Evolutionary conservation across 2,888 invertebrate genomes (phyloP), one percentile per base, ranked within the genome.

Genomic region (Sarcophaga rosellei): DNA sequence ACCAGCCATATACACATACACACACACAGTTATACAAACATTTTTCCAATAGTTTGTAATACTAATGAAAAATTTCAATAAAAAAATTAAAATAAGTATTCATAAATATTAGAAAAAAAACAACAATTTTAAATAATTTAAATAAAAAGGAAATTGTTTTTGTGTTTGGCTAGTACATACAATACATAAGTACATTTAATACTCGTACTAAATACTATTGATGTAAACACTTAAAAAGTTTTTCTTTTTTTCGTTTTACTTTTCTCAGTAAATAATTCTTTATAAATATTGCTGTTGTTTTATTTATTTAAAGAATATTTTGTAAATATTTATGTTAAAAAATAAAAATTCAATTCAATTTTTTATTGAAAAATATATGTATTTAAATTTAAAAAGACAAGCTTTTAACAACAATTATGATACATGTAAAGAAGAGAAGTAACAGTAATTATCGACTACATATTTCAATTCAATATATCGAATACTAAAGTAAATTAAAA

Each of bases 101-200:
- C n/a, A 57, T 17, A 57, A n/a, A 57, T 17, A 57, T 57, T 57
- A 57, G n/a, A n/a, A n/a, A n/a, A 57, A 57, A n/a, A 57, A 57
- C 4, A 57, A 57, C 17, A 57, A 57, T 57, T 0, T 25, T 8
- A 45, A 17, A 61, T 68, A 68, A 81, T 76, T 70, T 44, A 70
- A 74, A 65, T 73, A 62, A 47, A 77, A 63, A 81, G 81, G 77
- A 81, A 81, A 81, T 85, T 74, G 73, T 80, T 84, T 66, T 53
- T 79, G 65, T 76, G 2, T 35, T 10, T 35, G 4, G 25, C 20
- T 63, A 17, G 44, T 17, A 44, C 12, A 65, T 65, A 44, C 6
- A 44, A n/a, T 35, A 35, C 35, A 35, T 35, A 35, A 35, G 35
- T 35, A 35, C 35, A 6, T 35, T 35, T 35, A 35, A 35, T n/a